Base-by-base conservation (phyloP, 1,140 invertebrate genomes). In the Maconellicoccus hirsutus region DNA sequence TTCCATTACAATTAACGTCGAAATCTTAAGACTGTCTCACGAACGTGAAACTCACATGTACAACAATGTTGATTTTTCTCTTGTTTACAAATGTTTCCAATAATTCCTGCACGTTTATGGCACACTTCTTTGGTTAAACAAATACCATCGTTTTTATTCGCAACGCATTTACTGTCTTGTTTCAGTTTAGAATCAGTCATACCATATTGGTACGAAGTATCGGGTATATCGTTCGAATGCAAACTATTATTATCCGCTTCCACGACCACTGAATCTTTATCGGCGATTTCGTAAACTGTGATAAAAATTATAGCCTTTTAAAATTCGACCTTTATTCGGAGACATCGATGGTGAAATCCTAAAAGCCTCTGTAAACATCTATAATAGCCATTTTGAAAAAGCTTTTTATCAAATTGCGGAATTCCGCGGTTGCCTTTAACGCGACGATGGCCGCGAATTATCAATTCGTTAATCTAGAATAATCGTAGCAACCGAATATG, bases 31-130 rank as follows among this genome's bases (percentile, higher is more conserved):
- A 52, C 16, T 52, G 42, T 33, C 3, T 3, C 29, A 19, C 42
- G 42, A 19, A 66, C 25, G 19, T 66, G 19, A 22, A 25, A 66
- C 61, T 66, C 61, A 66, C 61, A 66, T 23, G 61, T 66, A 66
- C 61, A 66, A 23, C 61, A 66, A 66, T 66, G 61, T 66, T 25
- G 25, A 66, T 66, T 66, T 66, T 66, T 66, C 25, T 66, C 61
- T 6, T 26, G 22, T 66, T 66, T 66, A 26, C 61, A 66, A 25
- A 66, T 66, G 19, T 66, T 66, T 66, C 61, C 61, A 25, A 66
- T 26, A 66, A 26, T 66, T 25, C 61, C 61, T 23, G 14, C 61
- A 26, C 61, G 61, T 66, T 66, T 66, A 66, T 66, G 61, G 61
- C 61, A 66, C 61, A 66, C 10, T 16, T 66, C 61, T 26, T 66